These are phyloP conservation scores for Eptatretus burgeri DNA, from an alignment of 2,113 vertebrate genomes.

Conservation along the genomic window DNA sequence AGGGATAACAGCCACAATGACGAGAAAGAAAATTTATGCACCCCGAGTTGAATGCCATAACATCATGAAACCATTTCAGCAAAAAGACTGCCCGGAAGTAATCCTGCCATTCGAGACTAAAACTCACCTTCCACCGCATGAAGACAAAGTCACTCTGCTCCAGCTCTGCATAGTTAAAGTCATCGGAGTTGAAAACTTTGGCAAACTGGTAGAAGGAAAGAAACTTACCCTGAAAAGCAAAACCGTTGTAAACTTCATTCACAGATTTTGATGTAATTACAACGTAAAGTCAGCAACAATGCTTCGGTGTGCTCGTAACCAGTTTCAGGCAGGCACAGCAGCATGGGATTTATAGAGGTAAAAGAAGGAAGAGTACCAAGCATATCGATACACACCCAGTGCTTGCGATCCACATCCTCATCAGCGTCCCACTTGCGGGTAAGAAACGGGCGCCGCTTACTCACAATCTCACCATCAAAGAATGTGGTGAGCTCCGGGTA, in stretches of 20 bases:
- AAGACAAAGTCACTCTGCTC: constrained; percentile 80
- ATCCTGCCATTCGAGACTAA: too few species aligned
- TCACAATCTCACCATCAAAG: constrained; percentile 93
- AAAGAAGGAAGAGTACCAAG: too few species aligned
- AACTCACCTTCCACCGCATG: constrained; percentile 88
- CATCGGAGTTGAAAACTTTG: constrained; percentile 85
- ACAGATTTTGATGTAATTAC: background rate
- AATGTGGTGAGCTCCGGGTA: constrained; percentile 93
- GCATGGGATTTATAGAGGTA: too few species aligned
- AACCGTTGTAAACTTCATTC: background rate
- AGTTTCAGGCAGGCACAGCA: too few species aligned
- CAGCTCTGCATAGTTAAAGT: constrained; percentile 76
- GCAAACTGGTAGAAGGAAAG: constrained; percentile 86
- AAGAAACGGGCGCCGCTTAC: constrained; percentile 67
- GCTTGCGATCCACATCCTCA: constrained; percentile 87
- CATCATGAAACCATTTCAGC: too few species aligned
- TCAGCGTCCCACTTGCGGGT: constrained; percentile 94
- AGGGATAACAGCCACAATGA: too few species aligned
- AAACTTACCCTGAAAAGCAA: constrained; percentile 52
- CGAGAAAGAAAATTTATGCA: too few species aligned
- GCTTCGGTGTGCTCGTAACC: too few species aligned
- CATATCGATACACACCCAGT: constrained; percentile 37
- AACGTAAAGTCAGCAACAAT: too few species aligned
- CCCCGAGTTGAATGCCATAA: too few species aligned
- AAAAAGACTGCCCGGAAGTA: too few species aligned